These are phyloP conservation scores for Glyphotaelius pellucidus DNA, from an alignment of 2,888 invertebrate genomes.

Conservation along the genomic window DNA sequence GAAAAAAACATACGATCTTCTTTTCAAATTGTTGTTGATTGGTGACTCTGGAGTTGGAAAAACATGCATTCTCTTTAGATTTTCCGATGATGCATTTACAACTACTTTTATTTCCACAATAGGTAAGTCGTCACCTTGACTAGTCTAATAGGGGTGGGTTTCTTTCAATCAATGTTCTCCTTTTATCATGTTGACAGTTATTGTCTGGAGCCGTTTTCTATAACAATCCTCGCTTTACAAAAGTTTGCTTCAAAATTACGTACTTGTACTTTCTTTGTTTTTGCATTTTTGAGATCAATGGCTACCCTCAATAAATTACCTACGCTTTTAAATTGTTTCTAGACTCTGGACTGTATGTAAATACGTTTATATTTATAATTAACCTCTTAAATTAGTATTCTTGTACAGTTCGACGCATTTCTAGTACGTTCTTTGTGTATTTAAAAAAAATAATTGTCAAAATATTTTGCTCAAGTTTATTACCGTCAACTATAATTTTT, in stretches of 20 bases:
- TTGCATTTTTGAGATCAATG: constrained; percentile 13
- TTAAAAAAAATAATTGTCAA: not conserved
- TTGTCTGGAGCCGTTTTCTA: constrained; percentile 3
- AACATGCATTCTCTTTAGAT: constrained; percentile 95
- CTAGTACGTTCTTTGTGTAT: not conserved
- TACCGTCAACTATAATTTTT: not conserved
- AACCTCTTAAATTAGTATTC: not conserved
- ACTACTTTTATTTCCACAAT: constrained; percentile 97
- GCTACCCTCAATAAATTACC: constrained; percentile 14
- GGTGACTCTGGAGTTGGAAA: constrained; percentile 97
- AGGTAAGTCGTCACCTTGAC: constrained; percentile 80
- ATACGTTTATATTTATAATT: not conserved
- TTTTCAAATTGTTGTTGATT: constrained; percentile 94
- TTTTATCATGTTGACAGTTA: constrained; percentile 16
- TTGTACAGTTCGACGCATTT: not conserved
- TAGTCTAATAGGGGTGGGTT: constrained; percentile 62
- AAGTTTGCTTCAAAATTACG: not conserved
- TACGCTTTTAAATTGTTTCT: not conserved
- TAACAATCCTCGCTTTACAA: not conserved
- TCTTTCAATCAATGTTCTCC: constrained; percentile 49
- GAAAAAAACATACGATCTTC: constrained; percentile 95
- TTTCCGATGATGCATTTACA: constrained; percentile 96
- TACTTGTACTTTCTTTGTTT: not conserved
- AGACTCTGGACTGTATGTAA: not conserved
- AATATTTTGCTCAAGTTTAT: not conserved